phyloP scores from a whole-genome alignment of 2,113 vertebrate genomes.

The Colaptes auratus region DNA sequence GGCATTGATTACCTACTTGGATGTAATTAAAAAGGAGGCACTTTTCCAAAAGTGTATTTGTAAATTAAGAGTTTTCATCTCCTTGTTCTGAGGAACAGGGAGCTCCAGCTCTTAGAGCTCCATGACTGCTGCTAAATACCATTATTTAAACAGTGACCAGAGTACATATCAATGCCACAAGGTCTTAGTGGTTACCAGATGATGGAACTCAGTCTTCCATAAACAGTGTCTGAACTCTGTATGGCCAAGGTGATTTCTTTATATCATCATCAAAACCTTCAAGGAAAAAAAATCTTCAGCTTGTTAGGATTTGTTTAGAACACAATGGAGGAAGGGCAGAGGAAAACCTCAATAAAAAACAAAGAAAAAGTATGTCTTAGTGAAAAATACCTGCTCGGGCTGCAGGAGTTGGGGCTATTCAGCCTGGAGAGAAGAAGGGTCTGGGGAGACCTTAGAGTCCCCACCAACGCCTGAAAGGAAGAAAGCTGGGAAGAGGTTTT shows the following conservation, averaged over 20 bases:
- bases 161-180: background rate
- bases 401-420: no score
- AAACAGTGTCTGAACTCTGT: background rate
- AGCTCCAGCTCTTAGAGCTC: background rate
- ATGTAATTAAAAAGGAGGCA: background rate
- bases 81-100: background rate
- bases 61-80: background rate
- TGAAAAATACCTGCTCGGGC: background rate
- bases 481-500: no score
- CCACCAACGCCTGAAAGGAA: no score
- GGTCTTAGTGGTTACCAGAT: background rate
- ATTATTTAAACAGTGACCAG: background rate
- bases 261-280: background rate
- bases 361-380: background rate
- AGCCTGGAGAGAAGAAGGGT: no score
- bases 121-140: background rate
- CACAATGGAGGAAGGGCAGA: background rate
- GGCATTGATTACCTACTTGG: background rate
- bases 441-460: no score
- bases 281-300: background rate
- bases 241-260: background rate
- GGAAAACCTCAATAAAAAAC: background rate
- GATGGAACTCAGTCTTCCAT: background rate
- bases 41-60: background rate
- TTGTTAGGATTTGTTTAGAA: background rate